These are phyloP conservation scores for Acrocephalus scirpaceus DNA, from an alignment of 2,797 vertebrate species.

Conservation along the genomic window DNA sequence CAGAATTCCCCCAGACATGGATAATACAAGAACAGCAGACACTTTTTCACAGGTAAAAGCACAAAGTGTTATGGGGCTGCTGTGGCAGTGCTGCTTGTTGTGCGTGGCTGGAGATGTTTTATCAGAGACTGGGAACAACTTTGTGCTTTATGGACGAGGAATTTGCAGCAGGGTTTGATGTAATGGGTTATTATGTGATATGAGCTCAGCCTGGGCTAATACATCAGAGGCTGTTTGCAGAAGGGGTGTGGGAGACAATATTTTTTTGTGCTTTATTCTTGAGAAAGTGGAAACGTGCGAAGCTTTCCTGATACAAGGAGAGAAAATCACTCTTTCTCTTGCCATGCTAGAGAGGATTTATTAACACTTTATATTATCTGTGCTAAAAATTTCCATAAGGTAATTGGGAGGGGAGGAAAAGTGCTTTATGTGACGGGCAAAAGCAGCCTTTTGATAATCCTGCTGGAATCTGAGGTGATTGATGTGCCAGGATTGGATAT, in stretches of 20 bases:
- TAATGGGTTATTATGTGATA: background rate
- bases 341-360: background rate
- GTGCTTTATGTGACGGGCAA: background rate
- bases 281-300: background rate
- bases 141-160: background rate
- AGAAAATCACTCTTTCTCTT: background rate
- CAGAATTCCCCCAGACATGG: background rate
- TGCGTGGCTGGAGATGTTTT: background rate
- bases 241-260: background rate
- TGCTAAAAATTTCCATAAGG: conserved; percentile 33
- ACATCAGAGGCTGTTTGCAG: background rate
- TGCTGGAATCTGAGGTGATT: background rate
- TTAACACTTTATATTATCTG: background rate
- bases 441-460: background rate
- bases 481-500: background rate
- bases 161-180: background rate
- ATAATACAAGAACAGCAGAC: background rate
- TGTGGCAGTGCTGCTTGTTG: background rate
- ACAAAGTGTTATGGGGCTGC: background rate
- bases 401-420: conserved; percentile 33
- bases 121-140: background rate
- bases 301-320: background rate
- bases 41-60: conserved; percentile 62
- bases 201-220: background rate
- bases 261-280: background rate